phyloP scores from a whole-genome alignment of 2,888 invertebrate species.

The Eupithecia dodoneata region DNA sequence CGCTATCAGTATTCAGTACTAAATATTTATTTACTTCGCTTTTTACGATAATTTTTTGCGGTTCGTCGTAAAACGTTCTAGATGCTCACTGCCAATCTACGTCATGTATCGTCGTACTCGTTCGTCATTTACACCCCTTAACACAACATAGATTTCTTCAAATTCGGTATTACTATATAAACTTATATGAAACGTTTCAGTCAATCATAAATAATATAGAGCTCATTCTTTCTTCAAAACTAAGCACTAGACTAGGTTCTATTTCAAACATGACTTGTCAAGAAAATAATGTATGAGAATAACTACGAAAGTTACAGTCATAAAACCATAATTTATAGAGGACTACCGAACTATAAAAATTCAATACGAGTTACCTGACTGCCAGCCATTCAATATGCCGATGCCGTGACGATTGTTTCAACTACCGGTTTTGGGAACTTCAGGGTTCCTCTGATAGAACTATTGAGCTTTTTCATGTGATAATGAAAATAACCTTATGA shows the following conservation, averaged over 20 bases:
- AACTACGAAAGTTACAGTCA: conserved; percentile 36
- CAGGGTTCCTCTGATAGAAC: conserved; percentile 54
- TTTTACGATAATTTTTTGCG: conserved; percentile 68
- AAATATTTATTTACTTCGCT: conserved; percentile 76
- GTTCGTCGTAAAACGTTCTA: conserved; percentile 62
- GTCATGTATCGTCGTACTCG: neutral
- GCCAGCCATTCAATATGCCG: conserved; percentile 54
- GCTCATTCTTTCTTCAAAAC: neutral
- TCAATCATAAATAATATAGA: neutral
- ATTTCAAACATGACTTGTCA: conserved; percentile 23
- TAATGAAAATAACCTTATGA: conserved; percentile 21
- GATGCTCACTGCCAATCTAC: conserved; percentile 44
- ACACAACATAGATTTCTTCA: neutral
- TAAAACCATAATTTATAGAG: conserved; percentile 53
- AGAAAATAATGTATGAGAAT: conserved; percentile 29
- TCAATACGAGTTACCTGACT: conserved; percentile 59
- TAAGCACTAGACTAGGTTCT: neutral
- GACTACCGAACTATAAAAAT: conserved; percentile 59
- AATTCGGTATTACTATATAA: neutral
- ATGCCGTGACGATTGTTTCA: conserved; percentile 74
- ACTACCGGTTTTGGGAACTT: conserved; percentile 75
- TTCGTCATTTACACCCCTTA: neutral
- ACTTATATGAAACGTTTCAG: neutral
- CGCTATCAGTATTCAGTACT: conserved; percentile 77
- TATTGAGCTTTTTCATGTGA: conserved; percentile 26